These are phyloP conservation scores for Lymantria dispar DNA, from an alignment of 2,888 invertebrate genomes.

Conservation along the genomic window DNA sequence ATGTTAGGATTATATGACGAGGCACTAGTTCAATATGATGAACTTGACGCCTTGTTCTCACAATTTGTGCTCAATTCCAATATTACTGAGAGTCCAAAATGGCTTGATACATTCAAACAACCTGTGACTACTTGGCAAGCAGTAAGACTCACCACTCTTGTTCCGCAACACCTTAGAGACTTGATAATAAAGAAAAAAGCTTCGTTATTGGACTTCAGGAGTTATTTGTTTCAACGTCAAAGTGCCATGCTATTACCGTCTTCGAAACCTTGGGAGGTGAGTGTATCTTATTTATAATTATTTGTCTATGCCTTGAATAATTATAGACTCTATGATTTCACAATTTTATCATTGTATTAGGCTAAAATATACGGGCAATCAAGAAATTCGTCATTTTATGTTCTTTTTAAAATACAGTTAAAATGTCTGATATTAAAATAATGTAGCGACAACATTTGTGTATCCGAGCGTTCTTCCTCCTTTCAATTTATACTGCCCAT, in stretches of 20 bases:
- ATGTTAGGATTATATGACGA: constrained; percentile 97
- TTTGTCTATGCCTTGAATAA: no score
- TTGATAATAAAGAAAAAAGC: constrained; percentile 78
- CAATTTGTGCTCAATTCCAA: constrained; percentile 98
- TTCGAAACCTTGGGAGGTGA: constrained; percentile 91
- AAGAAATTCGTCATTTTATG: no score
- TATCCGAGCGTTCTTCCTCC: no score
- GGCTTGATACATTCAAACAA: constrained; percentile 91
- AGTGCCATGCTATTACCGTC: constrained; percentile 90
- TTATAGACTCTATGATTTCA: no score
- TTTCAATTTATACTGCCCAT: no score
- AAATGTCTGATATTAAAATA: no score
- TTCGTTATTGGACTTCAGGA: constrained; percentile 93
- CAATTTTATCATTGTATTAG: no score
- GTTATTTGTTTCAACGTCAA: constrained; percentile 96
- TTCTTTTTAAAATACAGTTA: no score
- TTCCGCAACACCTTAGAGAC: constrained; percentile 80
- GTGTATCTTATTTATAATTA: constrained; percentile 19
- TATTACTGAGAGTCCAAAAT: constrained; percentile 91
- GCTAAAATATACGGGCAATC: no score
- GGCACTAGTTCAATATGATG: constrained; percentile 97
- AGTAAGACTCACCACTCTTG: constrained; percentile 84
- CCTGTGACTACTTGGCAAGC: constrained; percentile 93
- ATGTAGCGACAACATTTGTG: no score
- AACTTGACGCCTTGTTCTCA: constrained; percentile 97